Base-by-base conservation (phyloP, 2,888 invertebrate genomes). In the Agonopterix arenella region DNA sequence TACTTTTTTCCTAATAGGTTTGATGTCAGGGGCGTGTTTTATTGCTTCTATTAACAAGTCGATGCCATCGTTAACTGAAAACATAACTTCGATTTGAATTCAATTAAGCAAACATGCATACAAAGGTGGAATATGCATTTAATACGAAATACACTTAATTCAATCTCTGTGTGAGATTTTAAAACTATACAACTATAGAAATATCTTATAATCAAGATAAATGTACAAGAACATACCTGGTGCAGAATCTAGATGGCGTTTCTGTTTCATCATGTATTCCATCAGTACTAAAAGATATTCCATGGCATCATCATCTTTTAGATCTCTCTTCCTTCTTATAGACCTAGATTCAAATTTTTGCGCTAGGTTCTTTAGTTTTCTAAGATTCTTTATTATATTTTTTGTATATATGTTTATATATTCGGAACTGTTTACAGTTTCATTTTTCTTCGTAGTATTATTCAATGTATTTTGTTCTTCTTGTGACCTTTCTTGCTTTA, bases 11-110 rank as follows among this genome's bases (percentile, higher is more conserved):
- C 63, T 64, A 2, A 73, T 68, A 7, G 64, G 52, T 62, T 80
- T 80, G 1, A 84, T 74, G 49, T 83, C 76, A 11, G 86, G 86
- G 44, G 85, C 78, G 53, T 66, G 76, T 71, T 75, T 77, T 4
- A 86, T 85, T 16, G 82, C 79, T 11, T 84, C 84, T 56, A 85
- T 74, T 38, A 85, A 56, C 54, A 84, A 54, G 58, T 86, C 84
- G 48, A 85, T 80, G 1, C 84, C 85, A 50, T 86, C 85, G 9
- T 73, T 71, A 1, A 60, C 84, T 84, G 68, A 51, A 77, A 76
- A 47, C 28, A 28, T 5, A 28, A 28, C 28, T 28, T 28, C 28
- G 5, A 54, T 38, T 10, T 40, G 4, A 40, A 40, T 40, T 40
- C 28, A 28, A 28, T 7, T 28, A 28, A 28, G 28, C 28, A 28